Evolutionary conservation across 2,888 invertebrate species (phyloP).

Genomic region (Vanessa cardui): DNA sequence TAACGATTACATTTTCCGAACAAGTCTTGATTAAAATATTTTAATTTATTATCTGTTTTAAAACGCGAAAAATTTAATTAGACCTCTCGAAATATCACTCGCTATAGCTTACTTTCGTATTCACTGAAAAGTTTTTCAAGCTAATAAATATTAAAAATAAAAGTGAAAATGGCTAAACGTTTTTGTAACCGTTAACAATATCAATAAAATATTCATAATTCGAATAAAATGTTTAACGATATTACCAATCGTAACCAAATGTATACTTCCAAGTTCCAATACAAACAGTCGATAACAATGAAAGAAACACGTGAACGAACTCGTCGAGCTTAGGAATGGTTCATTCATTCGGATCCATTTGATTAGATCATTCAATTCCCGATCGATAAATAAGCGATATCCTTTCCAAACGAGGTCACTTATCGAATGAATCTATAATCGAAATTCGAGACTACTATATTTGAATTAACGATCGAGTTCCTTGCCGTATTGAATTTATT

Average conservation of each 20-base stretch:
- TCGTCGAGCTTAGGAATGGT: conserved; percentile 12
- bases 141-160: too few relatives aligned
- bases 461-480: conserved; percentile 75
- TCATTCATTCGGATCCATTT: conserved; percentile 46
- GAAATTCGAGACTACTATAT: conserved; percentile 74
- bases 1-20: conserved; percentile 41
- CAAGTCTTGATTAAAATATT: conserved; percentile 49
- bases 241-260: too few relatives aligned
- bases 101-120: neutral
- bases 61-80: conserved; percentile 6
- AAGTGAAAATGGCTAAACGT: too few relatives aligned
- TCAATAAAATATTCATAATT: too few relatives aligned
- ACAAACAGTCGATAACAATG: neutral
- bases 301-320: conserved; percentile 9
- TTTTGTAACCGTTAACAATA: too few relatives aligned
- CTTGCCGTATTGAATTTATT: conserved; percentile 49
- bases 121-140: too few relatives aligned
- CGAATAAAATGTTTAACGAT: too few relatives aligned
- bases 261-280: neutral
- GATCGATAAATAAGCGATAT: conserved; percentile 80
- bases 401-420: conserved; percentile 78
- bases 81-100: neutral
- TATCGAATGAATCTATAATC: conserved; percentile 81
- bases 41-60: conserved; percentile 6
- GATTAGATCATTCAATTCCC: conserved; percentile 66